Evolutionary conservation across 2,113 vertebrate genomes (phyloP), one percentile per base, ranked within the genome.

Genomic region (Paraplagusia blochii): DNA sequence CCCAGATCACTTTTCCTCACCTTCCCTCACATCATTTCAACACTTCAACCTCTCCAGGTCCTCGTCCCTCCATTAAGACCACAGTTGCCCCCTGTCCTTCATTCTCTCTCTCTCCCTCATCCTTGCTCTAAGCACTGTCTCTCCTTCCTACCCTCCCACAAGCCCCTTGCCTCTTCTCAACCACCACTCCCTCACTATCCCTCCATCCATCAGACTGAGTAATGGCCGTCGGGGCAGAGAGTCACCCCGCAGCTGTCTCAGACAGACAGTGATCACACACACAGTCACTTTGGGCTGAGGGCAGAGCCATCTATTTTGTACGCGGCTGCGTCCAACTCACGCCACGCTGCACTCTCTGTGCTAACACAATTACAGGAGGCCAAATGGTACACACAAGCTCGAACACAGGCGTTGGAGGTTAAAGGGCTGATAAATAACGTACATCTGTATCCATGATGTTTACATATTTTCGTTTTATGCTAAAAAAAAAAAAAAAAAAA

Each of bases 161-260:
- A 56, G n/a, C 40, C 56, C 56, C 55, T 66, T 61, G n/a, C 55
- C 22, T 44, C 67, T 73, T 55, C 53, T 66, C 50, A 50, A 64
- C 68, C 64, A 60, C 72, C 76, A 55, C 50, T 72, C 63, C 65
- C 57, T 62, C 44, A 44, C 66, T 57, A 65, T 65, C 72, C 66
- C 69, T 79, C 78, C 76, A 86, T 86, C 82, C 80, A 86, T 87
- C 87, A 87, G 72, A 53, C 83, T 85, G 83, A 87, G 79, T 86
- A 87, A 87, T 88, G 75, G 77, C 78, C 70, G 58, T 77, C 73
- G 68, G 80, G 77, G 77, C 82, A 72, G 74, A 69, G 78, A 87
- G 76, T 87, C 81, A 65, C 81, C 83, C 79, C 63, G 73, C 87
- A 79, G 85, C 85, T 86, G 77, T 85, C 76, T 82, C 64, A 68